These are phyloP conservation scores for Odontocerum albicorne DNA, from an alignment of 2,888 invertebrate species.

Conservation along the genomic window DNA sequence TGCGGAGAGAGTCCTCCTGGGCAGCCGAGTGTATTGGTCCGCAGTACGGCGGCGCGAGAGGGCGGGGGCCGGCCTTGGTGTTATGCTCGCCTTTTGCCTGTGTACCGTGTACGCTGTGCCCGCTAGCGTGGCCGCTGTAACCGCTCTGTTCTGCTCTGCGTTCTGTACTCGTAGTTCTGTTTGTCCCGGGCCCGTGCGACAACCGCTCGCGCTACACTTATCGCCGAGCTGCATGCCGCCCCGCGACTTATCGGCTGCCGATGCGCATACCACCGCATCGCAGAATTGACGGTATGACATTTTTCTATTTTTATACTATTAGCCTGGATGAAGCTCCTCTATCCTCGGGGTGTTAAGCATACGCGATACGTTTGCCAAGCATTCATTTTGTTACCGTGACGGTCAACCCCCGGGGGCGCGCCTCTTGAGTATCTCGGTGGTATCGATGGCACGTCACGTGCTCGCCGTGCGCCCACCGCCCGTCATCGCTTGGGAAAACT, in stretches of 20 bases:
- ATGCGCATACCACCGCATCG: too few relatives aligned
- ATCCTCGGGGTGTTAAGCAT: too few relatives aligned
- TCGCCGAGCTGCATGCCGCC: background rate
- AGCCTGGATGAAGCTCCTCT: too few relatives aligned
- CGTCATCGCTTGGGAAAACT: background rate
- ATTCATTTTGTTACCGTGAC: too few relatives aligned
- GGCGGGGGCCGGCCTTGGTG: constrained; percentile 17
- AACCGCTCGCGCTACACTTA: background rate
- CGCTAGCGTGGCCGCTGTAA: constrained; percentile 1
- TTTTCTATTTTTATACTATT: too few relatives aligned
- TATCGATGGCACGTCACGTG: background rate
- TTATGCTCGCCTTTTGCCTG: constrained; percentile 14
- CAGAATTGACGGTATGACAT: too few relatives aligned
- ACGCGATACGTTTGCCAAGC: too few relatives aligned
- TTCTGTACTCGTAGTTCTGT: background rate
- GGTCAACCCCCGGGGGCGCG: background rate
- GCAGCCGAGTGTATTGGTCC: constrained; percentile 2
- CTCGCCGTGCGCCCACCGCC: background rate
- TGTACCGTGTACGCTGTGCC: constrained; percentile 7
- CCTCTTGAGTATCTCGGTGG: background rate
- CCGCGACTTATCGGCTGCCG: too few relatives aligned
- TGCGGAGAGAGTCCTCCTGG: background rate
- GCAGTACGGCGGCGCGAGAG: constrained; percentile 7
- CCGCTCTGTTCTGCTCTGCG: constrained; percentile 1
- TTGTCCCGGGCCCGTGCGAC: background rate